A percentile compares a stretch with the other conserved stretches of the same genome.
Evolutionary conservation across 1,140 invertebrate genomes (phyloP).

Genomic region (Tetramorium alpestre): DNA sequence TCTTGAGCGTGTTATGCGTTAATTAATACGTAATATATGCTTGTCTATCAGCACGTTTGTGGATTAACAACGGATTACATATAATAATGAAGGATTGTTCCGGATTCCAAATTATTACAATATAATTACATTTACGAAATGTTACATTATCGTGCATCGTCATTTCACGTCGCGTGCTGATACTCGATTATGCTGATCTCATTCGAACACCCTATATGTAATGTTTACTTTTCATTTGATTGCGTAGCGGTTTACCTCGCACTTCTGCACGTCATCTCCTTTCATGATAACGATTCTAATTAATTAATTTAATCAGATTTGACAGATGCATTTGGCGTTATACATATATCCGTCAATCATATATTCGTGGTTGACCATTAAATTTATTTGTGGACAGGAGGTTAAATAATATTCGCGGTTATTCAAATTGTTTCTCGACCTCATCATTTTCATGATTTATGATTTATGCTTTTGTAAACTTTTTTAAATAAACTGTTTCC

Average conservation of each 20-base stretch:
- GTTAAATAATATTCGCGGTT: background rate
- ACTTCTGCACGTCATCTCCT: constrained; percentile 52
- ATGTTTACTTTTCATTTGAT: constrained; percentile 59
- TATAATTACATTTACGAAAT: constrained; percentile 44
- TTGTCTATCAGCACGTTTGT: background rate
- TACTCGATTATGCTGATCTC: constrained; percentile 51
- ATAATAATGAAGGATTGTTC: constrained; percentile 34
- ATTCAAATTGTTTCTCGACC: background rate
- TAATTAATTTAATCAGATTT: constrained; percentile 56
- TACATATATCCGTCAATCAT: constrained; percentile 13
- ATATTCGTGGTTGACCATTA: constrained; percentile 12
- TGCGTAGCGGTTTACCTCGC: constrained; percentile 46
- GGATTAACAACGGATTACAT: background rate
- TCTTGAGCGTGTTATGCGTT: background rate
- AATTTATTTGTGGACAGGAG: constrained; percentile 28
- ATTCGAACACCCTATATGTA: constrained; percentile 38
- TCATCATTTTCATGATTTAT: background rate
- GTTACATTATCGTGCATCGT: constrained; percentile 27
- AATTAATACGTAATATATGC: background rate
- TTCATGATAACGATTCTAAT: constrained; percentile 48
- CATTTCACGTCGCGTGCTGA: constrained; percentile 27
- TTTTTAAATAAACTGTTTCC: background rate
- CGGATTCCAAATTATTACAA: constrained; percentile 43
- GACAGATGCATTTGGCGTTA: constrained; percentile 34
- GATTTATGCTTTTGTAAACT: background rate